Evolutionary conservation across 2,888 invertebrate species (phyloP).

Genomic region (Gortyna flavago): DNA sequence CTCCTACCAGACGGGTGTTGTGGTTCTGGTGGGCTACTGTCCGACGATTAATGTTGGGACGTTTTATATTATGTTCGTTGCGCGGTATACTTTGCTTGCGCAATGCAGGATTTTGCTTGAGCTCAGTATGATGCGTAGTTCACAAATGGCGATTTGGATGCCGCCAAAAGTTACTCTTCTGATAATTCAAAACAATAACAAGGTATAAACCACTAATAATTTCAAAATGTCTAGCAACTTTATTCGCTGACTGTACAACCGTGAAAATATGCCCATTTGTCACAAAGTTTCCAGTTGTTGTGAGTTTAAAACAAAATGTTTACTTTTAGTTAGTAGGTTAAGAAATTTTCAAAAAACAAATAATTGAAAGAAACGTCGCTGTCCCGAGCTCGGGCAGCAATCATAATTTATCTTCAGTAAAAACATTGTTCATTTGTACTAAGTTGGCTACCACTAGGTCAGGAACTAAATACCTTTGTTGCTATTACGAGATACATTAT

Average conservation of each 20-base stretch:
- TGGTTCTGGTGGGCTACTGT: neutral
- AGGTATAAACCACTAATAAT: no score
- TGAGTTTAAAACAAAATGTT: conserved; percentile 10
- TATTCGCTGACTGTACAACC: neutral
- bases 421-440: conserved; percentile 13
- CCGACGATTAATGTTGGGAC: neutral
- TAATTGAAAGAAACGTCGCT: conserved; percentile 18
- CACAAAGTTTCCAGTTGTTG: conserved; percentile 33
- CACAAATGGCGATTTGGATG: no score
- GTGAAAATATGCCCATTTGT: conserved; percentile 13
- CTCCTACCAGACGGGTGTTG: neutral
- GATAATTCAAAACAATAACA: neutral
- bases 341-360: conserved; percentile 17
- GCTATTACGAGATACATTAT: neutral
- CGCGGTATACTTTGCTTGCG: neutral
- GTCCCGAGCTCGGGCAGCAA: conserved; percentile 8
- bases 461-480: conserved; percentile 1
- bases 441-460: neutral
- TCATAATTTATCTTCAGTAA: conserved; percentile 44
- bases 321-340: neutral
- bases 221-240: neutral
- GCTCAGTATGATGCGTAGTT: neutral
- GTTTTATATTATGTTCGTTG: neutral
- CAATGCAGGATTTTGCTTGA: neutral
- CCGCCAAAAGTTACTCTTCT: neutral